A percentile compares a stretch with the other conserved stretches of the same genome.
Conservation (phyloP, 2,797 vertebrate species). For the Pteronotus mesoamericanus region DNA sequence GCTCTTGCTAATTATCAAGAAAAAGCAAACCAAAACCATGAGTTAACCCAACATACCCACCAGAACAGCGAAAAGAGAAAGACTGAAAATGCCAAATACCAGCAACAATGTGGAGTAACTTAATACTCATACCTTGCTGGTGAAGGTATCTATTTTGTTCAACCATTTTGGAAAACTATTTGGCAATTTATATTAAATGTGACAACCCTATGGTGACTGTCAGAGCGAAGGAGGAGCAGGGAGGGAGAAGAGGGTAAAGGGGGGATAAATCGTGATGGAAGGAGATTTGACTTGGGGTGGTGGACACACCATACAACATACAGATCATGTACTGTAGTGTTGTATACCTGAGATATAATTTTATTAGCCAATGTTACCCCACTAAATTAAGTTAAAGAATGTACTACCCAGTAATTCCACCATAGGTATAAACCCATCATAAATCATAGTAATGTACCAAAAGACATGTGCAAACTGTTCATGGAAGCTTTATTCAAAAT, state of each 20-base stretch:
- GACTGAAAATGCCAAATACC: neutral
- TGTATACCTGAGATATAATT: neutral
- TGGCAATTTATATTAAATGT: neutral
- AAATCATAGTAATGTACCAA: neutral
- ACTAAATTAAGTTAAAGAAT: neutral
- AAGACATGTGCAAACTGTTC: neutral
- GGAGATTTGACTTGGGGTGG: neutral
- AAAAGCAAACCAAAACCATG: neutral
- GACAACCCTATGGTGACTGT: neutral
- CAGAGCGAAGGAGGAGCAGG: neutral
- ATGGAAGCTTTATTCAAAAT: neutral
- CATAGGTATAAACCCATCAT: neutral
- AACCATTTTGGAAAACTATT: neutral
- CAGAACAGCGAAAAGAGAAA: neutral
- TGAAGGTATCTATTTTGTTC: neutral
- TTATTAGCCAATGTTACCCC: neutral
- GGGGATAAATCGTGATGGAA: neutral
- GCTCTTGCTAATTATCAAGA: neutral
- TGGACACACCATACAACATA: neutral
- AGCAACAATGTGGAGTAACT: rapidly evolving
- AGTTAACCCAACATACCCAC: neutral
- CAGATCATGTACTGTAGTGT: neutral
- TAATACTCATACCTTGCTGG: neutral
- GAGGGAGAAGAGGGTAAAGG: neutral
- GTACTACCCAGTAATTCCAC: neutral